Evolutionary conservation across 1,140 invertebrate genomes (phyloP), one percentile per base, ranked within the genome.

Genomic region (Drosophila melanica): DNA sequence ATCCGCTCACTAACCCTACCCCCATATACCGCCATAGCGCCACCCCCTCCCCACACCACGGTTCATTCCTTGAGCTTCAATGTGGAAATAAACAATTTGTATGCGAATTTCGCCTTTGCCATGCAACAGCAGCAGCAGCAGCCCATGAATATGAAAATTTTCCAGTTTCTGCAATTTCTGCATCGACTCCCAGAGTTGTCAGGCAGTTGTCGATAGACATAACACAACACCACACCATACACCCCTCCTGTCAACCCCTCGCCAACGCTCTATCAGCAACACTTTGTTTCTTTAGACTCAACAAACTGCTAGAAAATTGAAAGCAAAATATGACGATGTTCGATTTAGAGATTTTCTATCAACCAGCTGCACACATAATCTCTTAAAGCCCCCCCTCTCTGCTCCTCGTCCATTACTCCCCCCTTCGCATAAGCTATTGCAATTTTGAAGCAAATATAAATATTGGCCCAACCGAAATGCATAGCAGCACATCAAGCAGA

Each of bases 61-160:
- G 1, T 42, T 9, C 14, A 18, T 45, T 51, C 20, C 60, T 53
- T 66, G 42, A 67, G 64, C 64, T 67, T 73, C 75, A 42, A 64
- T 71, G 71, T 81, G 75, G 79, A 87, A 87, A 87, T 87, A 87
- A 87, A 87, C 82, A 87, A 87, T 87, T 87, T 87, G 79, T 87
- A 87, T 87, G 82, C 84, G 82, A 89, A 86, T 87, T 86, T 79
- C 20, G 66, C 63, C 82, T 86, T 86, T 76, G 78, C 78, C 50
- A 71, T 79, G 39, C 45, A 65, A 70, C 45, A 41, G 68, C 54
- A 35, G 33, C 54, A 35, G 33, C 33, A 35, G 33, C 33, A 73
- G 48, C 41, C 81, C 65, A 85, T 85, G 81, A 85, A 84, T 84
- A 84, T 84, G 81, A 85, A 84, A 84, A 85, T 77, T 72, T 85